Percentiles rank a stretch among this genome's conserved stretches.
These are phyloP conservation scores for Drosophila elegans DNA, from an alignment of 1,140 invertebrate species.

Conservation along the genomic window DNA sequence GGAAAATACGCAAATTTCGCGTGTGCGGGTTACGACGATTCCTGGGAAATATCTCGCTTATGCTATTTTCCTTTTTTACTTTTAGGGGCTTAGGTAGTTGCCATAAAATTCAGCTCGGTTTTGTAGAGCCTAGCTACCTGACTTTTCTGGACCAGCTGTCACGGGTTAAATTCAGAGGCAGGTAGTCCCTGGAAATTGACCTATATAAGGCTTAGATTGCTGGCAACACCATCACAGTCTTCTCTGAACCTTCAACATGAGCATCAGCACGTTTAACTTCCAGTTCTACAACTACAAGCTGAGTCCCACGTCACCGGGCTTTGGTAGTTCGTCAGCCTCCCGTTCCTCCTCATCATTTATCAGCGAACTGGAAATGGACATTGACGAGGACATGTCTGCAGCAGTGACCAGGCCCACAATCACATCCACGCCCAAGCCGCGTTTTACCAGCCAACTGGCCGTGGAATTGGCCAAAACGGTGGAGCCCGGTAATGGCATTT, in stretches of 20 bases:
- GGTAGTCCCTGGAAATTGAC: slow-evolving; percentile 10
- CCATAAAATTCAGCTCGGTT: slow-evolving; percentile 32
- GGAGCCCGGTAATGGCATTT: slow-evolving; percentile 8
- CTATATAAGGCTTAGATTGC: slow-evolving; percentile 27
- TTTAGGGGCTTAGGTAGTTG: slow-evolving; percentile 20
- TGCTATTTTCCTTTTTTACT: slow-evolving; percentile 31
- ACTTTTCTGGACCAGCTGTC: slow-evolving; percentile 13
- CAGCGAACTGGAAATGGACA: slow-evolving; percentile 79
- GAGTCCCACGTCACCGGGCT: slow-evolving; percentile 21
- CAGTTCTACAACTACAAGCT: slow-evolving; percentile 78
- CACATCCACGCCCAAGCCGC: slow-evolving; percentile 63
- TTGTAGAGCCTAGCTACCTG: slow-evolving; percentile 14
- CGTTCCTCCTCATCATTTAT: slow-evolving; percentile 38
- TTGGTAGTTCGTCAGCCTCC: slow-evolving; percentile 13
- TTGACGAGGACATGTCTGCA: slow-evolving; percentile 56
- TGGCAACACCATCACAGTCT: slow-evolving; percentile 29
- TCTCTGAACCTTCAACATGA: slow-evolving; percentile 49
- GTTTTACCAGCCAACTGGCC: slow-evolving; percentile 52
- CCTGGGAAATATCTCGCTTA: slow-evolving; percentile 34
- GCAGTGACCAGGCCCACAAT: slow-evolving; percentile 15
- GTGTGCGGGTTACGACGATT: slow-evolving; percentile 54
- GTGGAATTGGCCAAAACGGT: slow-evolving; percentile 29
- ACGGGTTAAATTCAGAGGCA: slow-evolving; percentile 1
- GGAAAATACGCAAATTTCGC: slow-evolving; percentile 78
- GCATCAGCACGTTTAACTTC: slow-evolving; percentile 77